Evolutionary conservation across 2,797 vertebrate species (phyloP), one percentile per base, ranked within the genome.

Genomic region (Coccyzus lansbergi): DNA sequence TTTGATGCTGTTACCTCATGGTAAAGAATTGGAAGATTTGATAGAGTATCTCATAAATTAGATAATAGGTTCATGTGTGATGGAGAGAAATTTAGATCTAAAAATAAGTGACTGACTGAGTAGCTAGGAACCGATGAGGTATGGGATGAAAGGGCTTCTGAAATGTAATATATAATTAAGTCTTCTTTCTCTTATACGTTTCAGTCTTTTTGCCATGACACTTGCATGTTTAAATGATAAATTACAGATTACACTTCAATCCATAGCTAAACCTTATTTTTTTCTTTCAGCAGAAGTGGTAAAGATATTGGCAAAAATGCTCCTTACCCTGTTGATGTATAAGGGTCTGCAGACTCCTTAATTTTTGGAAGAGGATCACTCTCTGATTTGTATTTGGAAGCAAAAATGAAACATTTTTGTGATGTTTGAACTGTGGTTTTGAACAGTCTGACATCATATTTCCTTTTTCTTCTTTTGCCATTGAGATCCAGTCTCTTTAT

Each of bases 31-130:
- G 28, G 29, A 83, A 77, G 51, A 65, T 94, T 94, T 96, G 94
- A 96, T 91, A 79, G 44, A 95, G 44, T 71, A 51, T 63, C 59
- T 90, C 91, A 93, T 89, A 92, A 96, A 95, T 95, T 77, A 96
- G 83, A 60, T 48, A 94, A 75, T 25, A 86, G 62, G 68, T 92
- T 86, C 52, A 17, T 52, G 25, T 65, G 46, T 59, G 59, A 86
- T 3, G 6, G 40, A 94, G 90, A 95, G 79, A 93, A 75, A 94
- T 88, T 86, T 59, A 26, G 51, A 40, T 92, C 91, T 96, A 94
- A 95, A 96, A 94, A 95, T 95, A 92, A 85, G 75, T 67, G 74
- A 64, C 59, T 70, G 82, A 88, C 52, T 38, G 52, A 91, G 59
- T 85, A 90, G 44, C 48, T 56, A 21, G 53, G 28, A 92, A 59